phyloP scores from a whole-genome alignment of 2,113 vertebrate species.

The Plestiodon gilberti region DNA sequence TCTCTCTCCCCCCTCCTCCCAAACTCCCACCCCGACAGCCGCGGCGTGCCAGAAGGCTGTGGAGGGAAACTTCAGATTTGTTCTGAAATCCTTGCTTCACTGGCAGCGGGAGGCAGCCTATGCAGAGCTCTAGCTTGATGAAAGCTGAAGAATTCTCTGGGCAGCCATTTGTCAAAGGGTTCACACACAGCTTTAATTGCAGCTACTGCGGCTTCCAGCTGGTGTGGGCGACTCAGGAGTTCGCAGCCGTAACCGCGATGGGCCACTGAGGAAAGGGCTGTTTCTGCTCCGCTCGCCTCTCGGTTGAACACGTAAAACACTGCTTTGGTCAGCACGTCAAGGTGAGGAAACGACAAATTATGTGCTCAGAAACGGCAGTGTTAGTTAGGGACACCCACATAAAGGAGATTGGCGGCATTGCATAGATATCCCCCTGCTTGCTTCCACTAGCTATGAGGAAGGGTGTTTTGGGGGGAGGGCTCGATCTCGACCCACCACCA shows the following conservation, averaged over 20 bases:
- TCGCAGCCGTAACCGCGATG: background rate
- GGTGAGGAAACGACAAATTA: too few relatives aligned
- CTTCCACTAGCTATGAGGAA: background rate
- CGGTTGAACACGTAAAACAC: too few relatives aligned
- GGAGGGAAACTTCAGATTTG: conserved; percentile 48
- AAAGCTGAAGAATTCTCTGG: background rate
- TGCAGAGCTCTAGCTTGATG: background rate
- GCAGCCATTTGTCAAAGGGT: conserved; percentile 8
- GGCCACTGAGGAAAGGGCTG: background rate
- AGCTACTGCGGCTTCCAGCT: background rate
- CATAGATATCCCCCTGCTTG: background rate
- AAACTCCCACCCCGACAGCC: conserved; percentile 32
- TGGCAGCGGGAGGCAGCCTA: background rate
- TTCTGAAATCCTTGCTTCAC: background rate
- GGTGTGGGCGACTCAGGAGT: background rate
- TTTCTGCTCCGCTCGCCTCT: background rate
- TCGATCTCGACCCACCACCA: too few relatives aligned
- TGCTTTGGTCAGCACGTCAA: background rate
- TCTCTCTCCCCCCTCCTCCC: conserved; percentile 26
- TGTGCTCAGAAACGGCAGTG: too few relatives aligned
- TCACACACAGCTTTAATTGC: background rate
- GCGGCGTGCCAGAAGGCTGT: conserved; percentile 55
- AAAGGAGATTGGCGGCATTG: background rate
- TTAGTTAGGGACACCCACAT: background rate
- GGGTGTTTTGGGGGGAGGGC: background rate